Evolutionary conservation across 2,888 invertebrate genomes (phyloP).

Genomic region (Dromius quadrimaculatus): DNA sequence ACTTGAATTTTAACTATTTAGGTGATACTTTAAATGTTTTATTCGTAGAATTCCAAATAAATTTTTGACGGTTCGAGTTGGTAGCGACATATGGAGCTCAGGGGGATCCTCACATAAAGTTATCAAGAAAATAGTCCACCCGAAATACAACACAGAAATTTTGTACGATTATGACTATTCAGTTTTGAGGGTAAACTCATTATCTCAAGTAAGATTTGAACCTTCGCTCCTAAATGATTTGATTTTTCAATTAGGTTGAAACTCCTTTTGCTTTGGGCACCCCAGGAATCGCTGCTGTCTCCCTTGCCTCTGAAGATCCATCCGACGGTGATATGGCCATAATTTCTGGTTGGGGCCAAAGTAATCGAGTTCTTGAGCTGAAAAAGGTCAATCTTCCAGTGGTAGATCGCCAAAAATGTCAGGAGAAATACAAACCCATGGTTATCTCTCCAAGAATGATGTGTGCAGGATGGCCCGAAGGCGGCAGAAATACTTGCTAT

Average conservation of each 20-base stretch:
- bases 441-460: neutral
- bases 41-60: neutral
- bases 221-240: neutral
- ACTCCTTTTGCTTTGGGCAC: neutral
- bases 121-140: neutral
- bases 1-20: neutral
- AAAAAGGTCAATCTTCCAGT: neutral
- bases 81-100: neutral
- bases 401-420: neutral
- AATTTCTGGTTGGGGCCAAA: slow-evolving; percentile 13
- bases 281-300: neutral
- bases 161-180: slow-evolving; percentile 12
- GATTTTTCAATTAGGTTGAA: neutral
- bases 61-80: neutral
- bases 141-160: neutral
- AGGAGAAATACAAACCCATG: neutral
- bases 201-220: too few relatives aligned
- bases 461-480: slow-evolving; percentile 3
- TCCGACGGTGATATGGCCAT: neutral
- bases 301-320: neutral
- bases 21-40: too few relatives aligned
- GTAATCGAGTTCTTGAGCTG: neutral
- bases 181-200: neutral
- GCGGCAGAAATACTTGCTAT: slow-evolving; percentile 8
- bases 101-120: neutral